Conservation (phyloP, 2,113 vertebrate species). For the Spilogale gracilis region DNA sequence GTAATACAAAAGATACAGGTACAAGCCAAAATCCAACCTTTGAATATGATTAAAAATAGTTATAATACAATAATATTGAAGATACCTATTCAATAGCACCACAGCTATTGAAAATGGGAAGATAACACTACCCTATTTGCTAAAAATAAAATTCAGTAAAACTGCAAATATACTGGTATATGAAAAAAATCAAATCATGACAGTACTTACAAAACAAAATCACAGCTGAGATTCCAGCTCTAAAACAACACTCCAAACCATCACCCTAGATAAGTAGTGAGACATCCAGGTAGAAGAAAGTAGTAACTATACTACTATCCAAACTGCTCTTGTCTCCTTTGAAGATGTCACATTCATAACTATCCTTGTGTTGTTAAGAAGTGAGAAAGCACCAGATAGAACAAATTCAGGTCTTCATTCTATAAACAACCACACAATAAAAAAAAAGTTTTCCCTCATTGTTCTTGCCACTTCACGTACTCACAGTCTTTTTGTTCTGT, state of each 20-base stretch:
- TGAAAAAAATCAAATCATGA: slow-evolving; percentile 88
- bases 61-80: slow-evolving; percentile 81
- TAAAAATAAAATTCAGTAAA: slow-evolving; percentile 82
- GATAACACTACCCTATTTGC: slow-evolving; percentile 78
- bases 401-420: slow-evolving; percentile 11
- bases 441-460: not conserved
- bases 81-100: slow-evolving; percentile 80
- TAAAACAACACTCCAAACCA: slow-evolving; percentile 87
- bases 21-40: slow-evolving; percentile 89
- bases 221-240: slow-evolving; percentile 89
- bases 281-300: not conserved
- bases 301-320: not conserved
- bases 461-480: not conserved
- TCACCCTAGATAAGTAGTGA: slow-evolving; percentile 59
- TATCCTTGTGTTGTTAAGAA: not conserved
- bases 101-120: slow-evolving; percentile 80
- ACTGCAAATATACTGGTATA: slow-evolving; percentile 90
- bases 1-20: slow-evolving; percentile 88
- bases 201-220: slow-evolving; percentile 85
- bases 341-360: not conserved
- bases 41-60: slow-evolving; percentile 87
- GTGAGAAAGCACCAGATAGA: not conserved
- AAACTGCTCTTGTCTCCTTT: not conserved
- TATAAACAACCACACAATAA: not conserved
- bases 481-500: not conserved